Percentiles rank a stretch among this genome's conserved stretches.
Evolutionary conservation across 2,888 invertebrate genomes (phyloP).

Genomic region (Caenorhabditis uteleia): DNA sequence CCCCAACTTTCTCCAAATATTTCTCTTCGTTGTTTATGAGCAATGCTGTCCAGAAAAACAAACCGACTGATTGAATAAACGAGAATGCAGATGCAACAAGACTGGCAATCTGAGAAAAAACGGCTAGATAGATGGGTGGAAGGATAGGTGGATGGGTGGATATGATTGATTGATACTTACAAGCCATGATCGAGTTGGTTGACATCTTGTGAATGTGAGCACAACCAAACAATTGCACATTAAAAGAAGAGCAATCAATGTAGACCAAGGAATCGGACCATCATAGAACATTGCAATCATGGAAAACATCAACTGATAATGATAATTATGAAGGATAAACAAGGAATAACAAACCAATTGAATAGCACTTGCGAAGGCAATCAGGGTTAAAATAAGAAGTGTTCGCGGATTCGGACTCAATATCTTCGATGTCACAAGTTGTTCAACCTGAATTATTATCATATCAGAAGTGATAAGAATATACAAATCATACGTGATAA

Average conservation of each 20-base stretch:
- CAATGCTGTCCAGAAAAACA: constrained; percentile 66
- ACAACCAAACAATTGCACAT: constrained; percentile 59
- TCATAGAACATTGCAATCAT: constrained; percentile 66
- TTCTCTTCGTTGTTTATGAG: constrained; percentile 59
- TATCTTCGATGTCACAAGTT: constrained; percentile 62
- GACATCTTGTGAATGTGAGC: constrained; percentile 56
- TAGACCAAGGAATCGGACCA: constrained; percentile 58
- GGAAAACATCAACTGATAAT: constrained; percentile 62
- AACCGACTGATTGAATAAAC: constrained; percentile 56
- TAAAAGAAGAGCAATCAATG: constrained; percentile 51
- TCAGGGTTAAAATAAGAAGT: constrained; percentile 55
- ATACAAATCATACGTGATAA: constrained; percentile 43
- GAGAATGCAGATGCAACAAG: constrained; percentile 51
- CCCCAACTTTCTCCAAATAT: constrained; percentile 44
- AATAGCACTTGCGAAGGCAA: constrained; percentile 62
- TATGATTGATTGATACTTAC: constrained; percentile 36
- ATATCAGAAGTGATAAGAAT: neutral
- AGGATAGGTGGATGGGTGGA: no score
- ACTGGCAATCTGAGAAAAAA: constrained; percentile 57
- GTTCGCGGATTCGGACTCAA: constrained; percentile 59
- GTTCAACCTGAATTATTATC: constrained; percentile 54
- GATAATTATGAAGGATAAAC: neutral
- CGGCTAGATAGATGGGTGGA: neutral
- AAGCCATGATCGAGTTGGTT: constrained; percentile 56
- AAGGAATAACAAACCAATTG: constrained; percentile 61